Evolutionary conservation across 1,140 invertebrate genomes (phyloP).

Genomic region (Charaxes varanes): DNA sequence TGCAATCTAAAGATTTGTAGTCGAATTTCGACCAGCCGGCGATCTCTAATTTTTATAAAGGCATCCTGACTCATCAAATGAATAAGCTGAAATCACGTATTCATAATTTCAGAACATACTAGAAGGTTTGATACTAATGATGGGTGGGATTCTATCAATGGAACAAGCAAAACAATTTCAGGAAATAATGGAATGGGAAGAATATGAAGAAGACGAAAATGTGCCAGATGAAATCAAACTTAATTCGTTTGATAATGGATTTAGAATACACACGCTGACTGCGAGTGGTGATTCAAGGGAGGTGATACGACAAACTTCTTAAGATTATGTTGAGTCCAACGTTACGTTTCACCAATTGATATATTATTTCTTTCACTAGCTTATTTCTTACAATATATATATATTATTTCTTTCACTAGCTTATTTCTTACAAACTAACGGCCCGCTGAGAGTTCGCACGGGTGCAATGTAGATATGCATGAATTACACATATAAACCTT

Average conservation of each 20-base stretch:
- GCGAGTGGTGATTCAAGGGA: slow-evolving; percentile 32
- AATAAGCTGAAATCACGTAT: not conserved
- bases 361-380: too few relatives aligned
- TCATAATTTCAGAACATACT: slow-evolving; percentile 53
- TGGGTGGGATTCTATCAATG: slow-evolving; percentile 74
- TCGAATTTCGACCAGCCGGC: too few relatives aligned
- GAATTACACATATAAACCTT: too few relatives aligned
- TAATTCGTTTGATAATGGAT: slow-evolving; percentile 35
- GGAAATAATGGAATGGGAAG: slow-evolving; percentile 69
- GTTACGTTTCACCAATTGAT: too few relatives aligned
- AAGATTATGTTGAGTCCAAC: too few relatives aligned
- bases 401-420: too few relatives aligned
- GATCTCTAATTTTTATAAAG: too few relatives aligned
- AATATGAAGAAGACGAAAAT: slow-evolving; percentile 56
- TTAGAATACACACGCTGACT: slow-evolving; percentile 18
- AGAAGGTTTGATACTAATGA: slow-evolving; percentile 76
- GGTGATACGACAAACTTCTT: slow-evolving; percentile 22
- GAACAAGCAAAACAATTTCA: slow-evolving; percentile 68
- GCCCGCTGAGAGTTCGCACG: too few relatives aligned
- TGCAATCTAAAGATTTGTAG: too few relatives aligned
- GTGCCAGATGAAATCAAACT: slow-evolving; percentile 61
- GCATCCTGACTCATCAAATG: not conserved
- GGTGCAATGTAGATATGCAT: too few relatives aligned
- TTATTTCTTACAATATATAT: too few relatives aligned
- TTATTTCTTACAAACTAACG: too few relatives aligned